Base-by-base conservation (phyloP, 2,797 vertebrate species). In the Distichodus sexfasciatus region DNA sequence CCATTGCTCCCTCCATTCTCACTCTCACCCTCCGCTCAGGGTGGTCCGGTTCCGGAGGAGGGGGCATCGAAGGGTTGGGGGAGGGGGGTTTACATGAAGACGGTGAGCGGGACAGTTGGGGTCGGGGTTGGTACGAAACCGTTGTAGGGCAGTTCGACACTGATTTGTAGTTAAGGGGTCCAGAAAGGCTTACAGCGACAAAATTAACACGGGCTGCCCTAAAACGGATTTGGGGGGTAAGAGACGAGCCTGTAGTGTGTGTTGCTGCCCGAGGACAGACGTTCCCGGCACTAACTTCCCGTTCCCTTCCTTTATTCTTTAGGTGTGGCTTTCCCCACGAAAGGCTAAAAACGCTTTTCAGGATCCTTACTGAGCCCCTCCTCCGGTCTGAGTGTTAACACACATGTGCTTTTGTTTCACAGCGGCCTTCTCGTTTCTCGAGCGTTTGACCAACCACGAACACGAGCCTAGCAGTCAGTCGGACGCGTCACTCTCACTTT, bases 301-400 rank as follows among this genome's bases (percentile, higher is more conserved):
- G 88, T 93, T 92, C 90, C 92, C 90, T 93, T 91, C 91, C 91
- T 94, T 92, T 90, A 92, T 90, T 91, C 92, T 92, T 92, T 87
- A 94, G 92, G 91, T 93, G 91, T 94, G 93, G 91, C 92, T 92
- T 94, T 93, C 91, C 92, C 91, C 89, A 91, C 89, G 87, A 94
- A 94, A 91, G 92, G 91, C 91, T 93, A 93, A 79, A 81, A 91
- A 91, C 89, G 90, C 92, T 92, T 91, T 92, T 93, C 91, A 90
- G 90, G 87, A 92, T 89, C 93, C 91, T 94, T 91, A 93, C 89
- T 88, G 92, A 92, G 89, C 88, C 88, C 88, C 91, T 92, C 92
- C 91, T 90, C 90, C 91, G 85, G 91, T 91, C 91, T 88, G 90
- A 93, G 90, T 91, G 83, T 93, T 93, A 93, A 74, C 72, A 76